These are phyloP conservation scores for Corythucha ciliata DNA, from an alignment of 2,888 invertebrate genomes.

Conservation along the genomic window DNA sequence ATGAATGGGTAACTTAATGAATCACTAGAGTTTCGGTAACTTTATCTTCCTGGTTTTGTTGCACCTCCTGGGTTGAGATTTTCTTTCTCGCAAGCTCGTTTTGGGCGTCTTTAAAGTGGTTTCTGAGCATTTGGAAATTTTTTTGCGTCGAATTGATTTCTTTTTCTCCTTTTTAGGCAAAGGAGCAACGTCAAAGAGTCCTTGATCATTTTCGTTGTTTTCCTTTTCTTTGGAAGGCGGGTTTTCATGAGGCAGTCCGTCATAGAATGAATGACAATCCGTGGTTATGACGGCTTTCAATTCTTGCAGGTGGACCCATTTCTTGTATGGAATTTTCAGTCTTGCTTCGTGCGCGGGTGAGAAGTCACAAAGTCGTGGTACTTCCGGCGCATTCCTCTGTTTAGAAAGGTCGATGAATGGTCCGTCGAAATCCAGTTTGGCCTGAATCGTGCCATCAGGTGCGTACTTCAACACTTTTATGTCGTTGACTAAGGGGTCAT, in stretches of 20 bases:
- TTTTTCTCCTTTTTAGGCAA: background rate
- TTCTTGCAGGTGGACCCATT: slow-evolving; percentile 3
- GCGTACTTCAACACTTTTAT: no score
- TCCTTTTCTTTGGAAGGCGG: background rate
- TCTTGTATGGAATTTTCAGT: slow-evolving; percentile 1
- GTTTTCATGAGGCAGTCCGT: background rate
- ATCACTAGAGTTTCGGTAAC: no score
- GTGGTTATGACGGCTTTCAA: background rate
- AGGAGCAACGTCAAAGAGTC: background rate
- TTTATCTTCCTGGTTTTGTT: no score
- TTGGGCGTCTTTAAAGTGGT: no score
- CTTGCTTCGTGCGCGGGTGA: background rate
- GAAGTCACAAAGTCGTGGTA: background rate
- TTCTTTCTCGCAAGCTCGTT: no score
- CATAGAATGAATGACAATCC: background rate
- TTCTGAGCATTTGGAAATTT: no score
- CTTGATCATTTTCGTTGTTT: background rate
- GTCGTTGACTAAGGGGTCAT: background rate
- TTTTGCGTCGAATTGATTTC: background rate
- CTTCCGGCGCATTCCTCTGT: slow-evolving; percentile 1
- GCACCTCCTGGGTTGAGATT: no score
- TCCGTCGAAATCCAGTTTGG: slow-evolving; percentile 1
- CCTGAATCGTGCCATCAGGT: background rate
- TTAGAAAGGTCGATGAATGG: background rate
- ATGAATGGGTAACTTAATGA: no score